Base-by-base conservation (phyloP, 2,797 vertebrate genomes). In the Syngnathus rostellatus region DNA sequence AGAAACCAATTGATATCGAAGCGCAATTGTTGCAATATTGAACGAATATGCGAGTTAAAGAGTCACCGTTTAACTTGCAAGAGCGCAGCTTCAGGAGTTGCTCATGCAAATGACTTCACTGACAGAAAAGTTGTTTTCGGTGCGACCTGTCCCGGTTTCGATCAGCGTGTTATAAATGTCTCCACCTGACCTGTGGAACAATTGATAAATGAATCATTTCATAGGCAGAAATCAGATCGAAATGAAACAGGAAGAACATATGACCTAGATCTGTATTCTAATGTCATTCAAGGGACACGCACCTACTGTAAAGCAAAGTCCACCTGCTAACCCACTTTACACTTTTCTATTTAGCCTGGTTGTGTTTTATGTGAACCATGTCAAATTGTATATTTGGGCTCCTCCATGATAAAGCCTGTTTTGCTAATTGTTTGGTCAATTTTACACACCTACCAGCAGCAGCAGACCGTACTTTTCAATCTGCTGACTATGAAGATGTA, bases 371-470 rank as follows among this genome's bases (percentile, higher is more conserved):
- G 40, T 67, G 54, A 71, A 31, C 54, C 64, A 54, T 67, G 48
- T 45, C 12, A 17, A 46, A 55, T 73, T 63, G 65, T 62, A 60
- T 73, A 61, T 70, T 67, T 63, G 57, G 65, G 37, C 51, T 66
- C 68, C 80, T 73, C 50, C 57, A 51, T 79, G 81, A 58, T 21
- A 72, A 64, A 64, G 38, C 1, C n/a, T 8, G 1, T 46, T 67
- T 0, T 70, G 40, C 66, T 71, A 62, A 68, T 38, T 16, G 62
- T 63, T 69, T 46, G 11, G 31, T 65, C 14, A 61, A 69, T 73
- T 77, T 74, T 83, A 65, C 65, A 65, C 65, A 68, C 54, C 79
- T 79, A 62, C 73, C 40, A 57, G 58, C 62, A 63, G 58, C 62
- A 63, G 38, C 38, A 66, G 75, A 77, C 75, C 31, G 74, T 67